Evolutionary conservation across 2,797 vertebrate species (phyloP), one percentile per base, ranked within the genome.

Genomic region (Peromyscus nudipes): DNA sequence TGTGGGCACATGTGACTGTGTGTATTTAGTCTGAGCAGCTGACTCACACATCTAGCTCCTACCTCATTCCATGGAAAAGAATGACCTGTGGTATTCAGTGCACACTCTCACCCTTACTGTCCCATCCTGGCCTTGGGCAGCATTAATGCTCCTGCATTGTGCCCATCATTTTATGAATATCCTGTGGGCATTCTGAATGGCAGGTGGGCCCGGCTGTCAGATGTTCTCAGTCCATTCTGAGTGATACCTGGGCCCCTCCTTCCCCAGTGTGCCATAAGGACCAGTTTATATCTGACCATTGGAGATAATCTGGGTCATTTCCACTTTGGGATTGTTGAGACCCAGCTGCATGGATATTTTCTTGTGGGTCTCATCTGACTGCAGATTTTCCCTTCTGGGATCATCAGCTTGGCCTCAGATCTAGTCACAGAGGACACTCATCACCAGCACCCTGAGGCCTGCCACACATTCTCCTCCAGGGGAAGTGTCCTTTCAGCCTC

Each of bases 261-360:
- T 31, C 60, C 12, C 8, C 4, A 46, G 6, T 14, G 17, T 60
- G 37, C 23, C 12, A 13, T 37, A 11, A 19, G 3, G 29, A 62
- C 19, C 13, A 55, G 46, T n/a, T 17, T 27, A 49, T 29, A 12
- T 19, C 3, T 19, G 19, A 27, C 7, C 4, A 27, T 7, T 0
- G 10, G 60, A 71, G 17, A 67, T 19, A 40, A 7, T 12, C 16
- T 52, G 37, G 23, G 25, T 29, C 25, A n/a, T 7, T 69, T 23
- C 19, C 17, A 34, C 31, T 10, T 19, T 37, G 46, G 19, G 37
- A 23, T 60, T 9, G 2, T 29, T 29, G 31, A 31, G 37, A 37
- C 5, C 13, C 1, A 49, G 60, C 4, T 6, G 7, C 12, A 6
- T 4, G 6, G 14, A 6, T 11, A 1, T 27, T 13, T 23, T 14